Evolutionary conservation across 2,888 invertebrate genomes (phyloP), one percentile per base, ranked within the genome.

Genomic region (Xestia sexstrigata): DNA sequence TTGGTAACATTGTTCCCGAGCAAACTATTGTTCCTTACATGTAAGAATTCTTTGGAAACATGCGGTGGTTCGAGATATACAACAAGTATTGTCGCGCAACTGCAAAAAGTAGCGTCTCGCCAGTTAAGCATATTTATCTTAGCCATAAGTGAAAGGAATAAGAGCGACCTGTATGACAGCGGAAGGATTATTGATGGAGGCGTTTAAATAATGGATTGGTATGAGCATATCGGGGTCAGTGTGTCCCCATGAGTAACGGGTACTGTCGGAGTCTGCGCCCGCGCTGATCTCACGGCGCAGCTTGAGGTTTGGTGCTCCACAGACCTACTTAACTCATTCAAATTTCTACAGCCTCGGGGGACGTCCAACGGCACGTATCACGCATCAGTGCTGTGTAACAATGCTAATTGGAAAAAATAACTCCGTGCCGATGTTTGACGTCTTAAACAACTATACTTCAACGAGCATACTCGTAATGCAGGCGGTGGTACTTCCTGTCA

Each of bases 191-290:
- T 87, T 83, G 80, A 88, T 90, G 84, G 88, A 89, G 88, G 89
- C 84, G 86, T 89, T 90, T 89, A 88, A 89, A 88, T 89, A 88
- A 91, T 91, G 89, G 92, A 91, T 92, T 91, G 83, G 90, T 88
- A 91, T 88, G 88, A 87, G 88, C 90, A 91, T 92, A 95, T 94
- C 94, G 94, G 88, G 95, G 96, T 95, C 93, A 96, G 94, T 95
- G 84, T 95, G 96, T 92, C 91, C 90, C 86, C 86, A 89, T 92
- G 90, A 93, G 89, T 95, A 95, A 95, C 93, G 92, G 92, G 89
- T 86, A 87, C 95, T 95, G 96, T 94, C 92, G 89, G 91, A 93
- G 91, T 84, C 91, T 92, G 94, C 82, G 92, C 84, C 88, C 82
- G 91, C 87, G 87, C 81, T 74, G 76, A 87, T 85, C 82, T 82